Evolutionary conservation across 2,888 invertebrate genomes (phyloP), one percentile per base, ranked within the genome.

Genomic region (Macrosoma leucophasiata): DNA sequence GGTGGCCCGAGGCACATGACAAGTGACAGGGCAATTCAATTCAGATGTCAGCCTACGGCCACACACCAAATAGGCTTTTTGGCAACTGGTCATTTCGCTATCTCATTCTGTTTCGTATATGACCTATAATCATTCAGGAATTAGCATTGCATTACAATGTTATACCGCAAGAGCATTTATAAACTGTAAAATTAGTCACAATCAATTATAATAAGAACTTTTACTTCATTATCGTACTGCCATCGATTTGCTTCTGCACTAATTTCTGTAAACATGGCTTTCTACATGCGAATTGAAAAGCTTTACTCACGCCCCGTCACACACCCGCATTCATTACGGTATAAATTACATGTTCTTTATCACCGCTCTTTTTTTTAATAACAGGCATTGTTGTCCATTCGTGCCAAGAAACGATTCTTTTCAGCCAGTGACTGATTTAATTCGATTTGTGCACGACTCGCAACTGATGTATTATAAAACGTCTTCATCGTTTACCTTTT

Each of bases 321-420:
- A 74, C 69, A 61, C 57, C 57, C 65, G 68, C 67, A 69, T 66
- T 77, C 69, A 79, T 78, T 79, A 77, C 57, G 47, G 52, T 55
- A 69, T 69, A 78, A 81, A 81, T 81, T 81, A 73, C 63, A 79
- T 58, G 67, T 79, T 79, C 62, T 73, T 76, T 76, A 81, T 78
- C 74, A 71, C 71, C 68, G 59, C 62, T 64, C 67, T 66, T 71
- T 72, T n/a, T 71, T 77, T 71, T 79, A 79, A 81, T 81, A 78
- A 78, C 77, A 79, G 70, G 66, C 74, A 74, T 72, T 76, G 78
- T 77, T 76, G 66, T 71, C 57, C 72, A 68, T 81, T 79, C 81
- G 78, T 82, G 81, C 64, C 55, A 77, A 76, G 76, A 51, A 73
- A 62, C 77, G 71, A 79, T 81, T 81, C 67, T 74, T 63, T 77